These are phyloP conservation scores for Plusia festucae DNA, from an alignment of 2,888 invertebrate species.

Conservation along the genomic window DNA sequence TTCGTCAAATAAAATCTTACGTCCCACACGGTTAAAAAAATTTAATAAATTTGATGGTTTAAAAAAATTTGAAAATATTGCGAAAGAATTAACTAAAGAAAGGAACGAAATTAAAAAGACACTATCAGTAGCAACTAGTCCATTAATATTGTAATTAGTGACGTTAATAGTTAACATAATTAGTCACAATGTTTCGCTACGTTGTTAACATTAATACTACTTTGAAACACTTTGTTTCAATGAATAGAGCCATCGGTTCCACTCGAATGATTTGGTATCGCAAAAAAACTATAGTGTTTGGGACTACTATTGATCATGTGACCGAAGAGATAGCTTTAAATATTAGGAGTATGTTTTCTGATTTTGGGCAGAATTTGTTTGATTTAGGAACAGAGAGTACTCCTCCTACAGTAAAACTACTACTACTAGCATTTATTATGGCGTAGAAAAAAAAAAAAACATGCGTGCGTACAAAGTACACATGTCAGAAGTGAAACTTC, in stretches of 20 bases:
- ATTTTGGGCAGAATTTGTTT: too few relatives aligned
- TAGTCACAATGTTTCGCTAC: slow-evolving; percentile 1
- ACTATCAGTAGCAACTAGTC: neutral
- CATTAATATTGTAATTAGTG: slow-evolving; percentile 1
- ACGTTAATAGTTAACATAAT: slow-evolving; percentile 18
- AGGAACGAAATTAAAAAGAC: neutral
- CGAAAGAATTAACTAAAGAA: neutral
- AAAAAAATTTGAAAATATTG: too few relatives aligned
- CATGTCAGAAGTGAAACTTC: too few relatives aligned
- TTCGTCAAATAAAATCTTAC: too few relatives aligned
- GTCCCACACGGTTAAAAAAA: too few relatives aligned
- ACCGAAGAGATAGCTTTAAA: neutral
- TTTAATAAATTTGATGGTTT: too few relatives aligned
- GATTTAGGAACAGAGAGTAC: too few relatives aligned
- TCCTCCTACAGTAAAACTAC: too few relatives aligned
- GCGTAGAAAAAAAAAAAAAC: too few relatives aligned
- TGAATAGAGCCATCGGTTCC: neutral
- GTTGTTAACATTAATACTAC: slow-evolving; percentile 1
- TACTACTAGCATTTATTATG: too few relatives aligned
- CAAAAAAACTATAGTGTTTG: neutral
- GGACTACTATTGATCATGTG: neutral
- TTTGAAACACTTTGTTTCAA: neutral
- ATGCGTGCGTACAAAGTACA: too few relatives aligned
- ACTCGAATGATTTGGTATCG: neutral
- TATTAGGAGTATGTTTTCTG: neutral